Evolutionary conservation across 2,797 vertebrate species (phyloP), one percentile per base, ranked within the genome.

Genomic region (Parotocinclus haroldoi): DNA sequence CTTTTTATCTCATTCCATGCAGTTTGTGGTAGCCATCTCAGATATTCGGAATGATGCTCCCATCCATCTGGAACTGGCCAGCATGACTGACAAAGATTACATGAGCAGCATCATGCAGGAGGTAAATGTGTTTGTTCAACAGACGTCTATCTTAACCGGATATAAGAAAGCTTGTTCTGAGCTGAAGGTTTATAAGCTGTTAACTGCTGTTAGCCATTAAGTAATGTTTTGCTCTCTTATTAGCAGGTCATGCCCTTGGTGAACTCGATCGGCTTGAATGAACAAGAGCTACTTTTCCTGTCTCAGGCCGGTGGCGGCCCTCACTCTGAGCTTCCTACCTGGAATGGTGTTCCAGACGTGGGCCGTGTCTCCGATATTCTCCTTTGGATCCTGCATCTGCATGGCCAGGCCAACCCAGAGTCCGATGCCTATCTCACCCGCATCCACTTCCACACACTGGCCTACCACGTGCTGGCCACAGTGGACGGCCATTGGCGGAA

Each of bases 251-350:
- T 99, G 77, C 94, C 93, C 59, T 82, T 94, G 16, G 93, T 98
- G 78, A 92, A 91, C 78, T 99, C 97, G 58, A 89, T 99, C 0
- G 97, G 97, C 51, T 89, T 99, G 85, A 99, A 99, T 0, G 97
- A 99, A 56, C 96, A 99, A 88, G 97, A 99, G 88, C 90, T 99
- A 80, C 88, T 99, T 4, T 99, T 99, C 86, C 91, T 98, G 60
- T 93, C 92, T 0, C 96, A 97, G 84, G 87, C 95, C 0, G 91
- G 90, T 0, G 82, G 84, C 0, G 97, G 96, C 4, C 96, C 97
- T 45, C 93, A 98, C 0, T 83, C 93, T 0, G 86, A 92, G 0
- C 68, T 95, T 1, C 0, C 73, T 0, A 81, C 93, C 10, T 99
- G 96, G 97, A 80, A 84, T 0, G 94, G 93, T 0, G n/a, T 94